Evolutionary conservation across 2,797 vertebrate species (phyloP).

Genomic region (Falco peregrinus): DNA sequence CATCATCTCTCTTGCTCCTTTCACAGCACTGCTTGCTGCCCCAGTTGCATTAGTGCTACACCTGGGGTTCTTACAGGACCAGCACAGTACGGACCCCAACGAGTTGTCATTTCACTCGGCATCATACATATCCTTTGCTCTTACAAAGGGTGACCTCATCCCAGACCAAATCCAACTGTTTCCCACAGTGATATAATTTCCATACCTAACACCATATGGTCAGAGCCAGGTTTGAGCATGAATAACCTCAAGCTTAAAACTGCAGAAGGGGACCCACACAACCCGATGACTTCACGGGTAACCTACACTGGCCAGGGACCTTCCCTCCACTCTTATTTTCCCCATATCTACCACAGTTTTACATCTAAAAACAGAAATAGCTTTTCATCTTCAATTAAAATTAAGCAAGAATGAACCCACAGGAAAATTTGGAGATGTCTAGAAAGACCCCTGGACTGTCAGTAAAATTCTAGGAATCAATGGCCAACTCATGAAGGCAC

Average conservation of each 20-base stretch:
- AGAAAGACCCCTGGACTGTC: background rate
- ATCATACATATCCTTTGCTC: background rate
- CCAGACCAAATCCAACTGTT: conserved; percentile 6
- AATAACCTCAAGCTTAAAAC: conserved; percentile 14
- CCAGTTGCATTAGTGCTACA: background rate
- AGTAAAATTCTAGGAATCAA: conserved; percentile 39
- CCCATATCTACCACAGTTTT: background rate
- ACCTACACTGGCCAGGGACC: background rate
- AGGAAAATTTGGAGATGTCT: background rate
- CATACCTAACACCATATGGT: background rate
- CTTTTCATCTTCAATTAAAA: conserved; percentile 7
- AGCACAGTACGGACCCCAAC: background rate
- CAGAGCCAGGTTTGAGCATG: background rate
- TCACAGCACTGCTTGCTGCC: background rate
- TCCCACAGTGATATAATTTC: background rate
- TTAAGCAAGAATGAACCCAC: background rate
- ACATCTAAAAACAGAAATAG: background rate
- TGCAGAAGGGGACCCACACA: background rate
- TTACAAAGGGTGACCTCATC: background rate
- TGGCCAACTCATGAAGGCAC: background rate
- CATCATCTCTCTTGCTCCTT: background rate
- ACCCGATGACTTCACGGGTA: background rate
- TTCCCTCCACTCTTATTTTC: background rate
- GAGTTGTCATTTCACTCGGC: background rate
- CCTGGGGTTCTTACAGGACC: background rate